Evolutionary conservation across 2,797 vertebrate species (phyloP).

Genomic region (Erethizon dorsatum): DNA sequence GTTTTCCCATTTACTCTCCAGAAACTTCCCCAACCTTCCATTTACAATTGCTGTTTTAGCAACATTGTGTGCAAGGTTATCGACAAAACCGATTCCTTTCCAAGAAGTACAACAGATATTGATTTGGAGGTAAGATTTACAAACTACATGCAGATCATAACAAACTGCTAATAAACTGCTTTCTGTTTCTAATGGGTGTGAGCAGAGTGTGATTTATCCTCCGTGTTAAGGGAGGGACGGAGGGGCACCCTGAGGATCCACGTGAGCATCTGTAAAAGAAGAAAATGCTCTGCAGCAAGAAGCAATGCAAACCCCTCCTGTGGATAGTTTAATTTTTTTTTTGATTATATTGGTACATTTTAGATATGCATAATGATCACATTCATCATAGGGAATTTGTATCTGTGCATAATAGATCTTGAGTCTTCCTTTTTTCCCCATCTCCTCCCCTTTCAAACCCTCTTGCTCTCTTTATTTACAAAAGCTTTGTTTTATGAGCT

Average conservation of each 20-base stretch:
- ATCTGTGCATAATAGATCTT: not conserved
- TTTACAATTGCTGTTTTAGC: constrained; percentile 56
- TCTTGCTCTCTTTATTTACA: not conserved
- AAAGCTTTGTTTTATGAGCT: not conserved
- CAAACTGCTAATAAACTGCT: constrained; percentile 71
- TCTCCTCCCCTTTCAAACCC: not conserved
- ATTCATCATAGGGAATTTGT: not conserved
- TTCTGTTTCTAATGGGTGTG: constrained; percentile 49
- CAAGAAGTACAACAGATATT: constrained; percentile 62
- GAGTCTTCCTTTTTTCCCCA: not conserved
- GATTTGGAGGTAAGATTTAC: constrained; percentile 68
- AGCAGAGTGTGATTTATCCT: constrained; percentile 54
- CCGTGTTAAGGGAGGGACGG: not conserved
- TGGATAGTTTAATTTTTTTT: not conserved
- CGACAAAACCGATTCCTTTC: constrained; percentile 56
- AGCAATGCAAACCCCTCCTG: not conserved
- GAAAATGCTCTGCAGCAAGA: not conserved
- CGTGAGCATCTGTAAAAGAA: not conserved
- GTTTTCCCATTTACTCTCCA: constrained; percentile 11
- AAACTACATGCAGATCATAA: constrained; percentile 70
- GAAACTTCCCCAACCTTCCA: not conserved
- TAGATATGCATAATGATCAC: not conserved
- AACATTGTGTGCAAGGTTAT: constrained; percentile 51
- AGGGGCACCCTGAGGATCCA: not conserved
- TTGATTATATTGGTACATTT: not conserved